Percentiles rank a stretch among this genome's conserved stretches.
Conservation (phyloP, 2,888 invertebrate genomes). For the Masnerella sp. region DNA sequence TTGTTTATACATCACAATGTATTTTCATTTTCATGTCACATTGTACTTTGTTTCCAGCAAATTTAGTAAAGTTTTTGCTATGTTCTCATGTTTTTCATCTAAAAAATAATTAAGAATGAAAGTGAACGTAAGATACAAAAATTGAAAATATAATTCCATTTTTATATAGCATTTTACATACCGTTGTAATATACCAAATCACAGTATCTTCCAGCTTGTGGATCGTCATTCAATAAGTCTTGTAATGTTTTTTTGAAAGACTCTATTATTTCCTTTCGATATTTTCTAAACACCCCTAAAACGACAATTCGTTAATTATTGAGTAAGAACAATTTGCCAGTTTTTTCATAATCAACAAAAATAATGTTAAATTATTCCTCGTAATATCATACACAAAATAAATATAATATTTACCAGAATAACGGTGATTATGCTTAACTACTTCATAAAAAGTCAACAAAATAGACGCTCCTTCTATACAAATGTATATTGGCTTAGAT, state of each 20-base stretch:
- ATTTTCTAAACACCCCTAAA: constrained; percentile 7
- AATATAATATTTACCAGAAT: constrained; percentile 14
- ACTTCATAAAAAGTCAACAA: constrained; percentile 80
- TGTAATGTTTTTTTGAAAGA: constrained; percentile 10
- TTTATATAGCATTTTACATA: no score
- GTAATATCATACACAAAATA: no score
- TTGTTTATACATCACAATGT: no score
- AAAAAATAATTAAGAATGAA: no score
- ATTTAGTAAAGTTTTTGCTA: no score
- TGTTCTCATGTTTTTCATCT: no score
- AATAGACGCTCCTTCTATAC: constrained; percentile 83
- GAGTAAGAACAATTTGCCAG: background rate
- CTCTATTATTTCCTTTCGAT: background rate
- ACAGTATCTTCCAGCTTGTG: background rate
- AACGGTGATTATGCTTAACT: background rate
- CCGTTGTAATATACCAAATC: constrained; percentile 20
- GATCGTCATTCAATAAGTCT: constrained; percentile 9
- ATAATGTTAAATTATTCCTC: background rate
- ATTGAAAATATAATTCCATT: no score
- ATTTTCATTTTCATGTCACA: no score
- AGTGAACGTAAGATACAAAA: no score
- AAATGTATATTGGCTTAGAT: constrained; percentile 76
- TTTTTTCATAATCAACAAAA: background rate
- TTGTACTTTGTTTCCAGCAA: no score
- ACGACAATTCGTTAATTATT: background rate